Evolutionary conservation across 2,888 invertebrate genomes (phyloP), one percentile per base, ranked within the genome.

Genomic region (Oconnorella tubifera): DNA sequence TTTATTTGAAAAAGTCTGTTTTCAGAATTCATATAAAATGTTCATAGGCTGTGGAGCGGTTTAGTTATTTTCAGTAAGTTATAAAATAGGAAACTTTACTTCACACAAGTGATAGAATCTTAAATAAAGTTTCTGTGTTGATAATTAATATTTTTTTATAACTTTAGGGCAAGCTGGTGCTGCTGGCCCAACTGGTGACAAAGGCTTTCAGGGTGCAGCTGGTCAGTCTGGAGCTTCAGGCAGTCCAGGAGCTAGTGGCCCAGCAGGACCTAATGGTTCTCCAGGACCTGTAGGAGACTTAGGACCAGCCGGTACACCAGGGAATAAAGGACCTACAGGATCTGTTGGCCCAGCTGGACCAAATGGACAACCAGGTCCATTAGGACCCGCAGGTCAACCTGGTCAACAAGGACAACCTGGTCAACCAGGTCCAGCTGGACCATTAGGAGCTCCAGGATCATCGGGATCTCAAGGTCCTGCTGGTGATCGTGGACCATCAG

Each of bases 181-280:
- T 29, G 10, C 10, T 25, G 65, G 65, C 25, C 27, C 51, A 23
- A 32, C 31, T 25, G 65, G 65, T 28, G 50, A 48, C 4, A 4
- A 59, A 28, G 68, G 68, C 28, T 57, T 33, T 10, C 19, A 29
- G 14, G 64, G 64, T 29, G 40, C 59, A 33, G 25, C 51, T 4
- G 63, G 63, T 55, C 59, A 58, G 3, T 23, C 31, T 14, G 63
- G 63, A 33, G 50, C 3, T 25, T 59, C 63, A 32, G 63, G 63
- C 19, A 19, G 29, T 3, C 63, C 33, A 29, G 66, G 66, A 32
- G 1, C 3, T 14, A n/a, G 51, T 25, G 63, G 63, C 14, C 60
- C 48, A 53, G 86, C 89, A 73, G 92, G 83, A 64, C 78, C 86
- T 2, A 80, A 86, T 0, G 90, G 89, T 1, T 89, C 90, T 0